Conservation (phyloP, 2,888 invertebrate genomes). For the Metalampra italica region DNA sequence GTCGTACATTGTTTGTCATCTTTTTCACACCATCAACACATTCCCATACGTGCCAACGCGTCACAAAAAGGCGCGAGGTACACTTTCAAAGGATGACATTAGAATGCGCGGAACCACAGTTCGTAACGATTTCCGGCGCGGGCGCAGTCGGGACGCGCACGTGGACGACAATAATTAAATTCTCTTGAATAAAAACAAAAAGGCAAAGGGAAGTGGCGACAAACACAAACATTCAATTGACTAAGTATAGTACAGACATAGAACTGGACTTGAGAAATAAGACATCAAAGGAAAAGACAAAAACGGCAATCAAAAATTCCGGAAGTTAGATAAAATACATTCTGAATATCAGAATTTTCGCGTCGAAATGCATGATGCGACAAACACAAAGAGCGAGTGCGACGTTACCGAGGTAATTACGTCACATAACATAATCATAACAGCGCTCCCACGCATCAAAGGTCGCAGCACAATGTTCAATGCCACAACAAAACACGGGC, state of each 20-base stretch:
- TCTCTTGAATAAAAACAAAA: not conserved
- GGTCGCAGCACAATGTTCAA: conserved; percentile 4
- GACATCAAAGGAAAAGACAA: too few species aligned
- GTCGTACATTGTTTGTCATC: too few species aligned
- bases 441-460: conserved; percentile 7
- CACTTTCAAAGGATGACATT: conserved; percentile 19
- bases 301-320: too few species aligned
- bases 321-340: too few species aligned
- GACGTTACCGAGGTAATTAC: not conserved
- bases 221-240: too few species aligned
- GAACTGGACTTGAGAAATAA: too few species aligned
- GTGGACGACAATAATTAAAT: conserved; percentile 38
- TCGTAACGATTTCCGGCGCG: conserved; percentile 44
- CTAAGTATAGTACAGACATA: too few species aligned
- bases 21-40: too few species aligned
- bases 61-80: not conserved
- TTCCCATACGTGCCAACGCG: not conserved
- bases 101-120: conserved; percentile 39
- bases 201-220: not conserved
- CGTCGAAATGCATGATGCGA: not conserved
- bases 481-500: not conserved
- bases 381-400: not conserved
- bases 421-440: not conserved
- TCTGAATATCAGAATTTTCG: too few species aligned
- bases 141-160: conserved; percentile 28